Conservation (phyloP, 37 sponge, comb jelly and placozoan species). For the Ianthella basta region DNA sequence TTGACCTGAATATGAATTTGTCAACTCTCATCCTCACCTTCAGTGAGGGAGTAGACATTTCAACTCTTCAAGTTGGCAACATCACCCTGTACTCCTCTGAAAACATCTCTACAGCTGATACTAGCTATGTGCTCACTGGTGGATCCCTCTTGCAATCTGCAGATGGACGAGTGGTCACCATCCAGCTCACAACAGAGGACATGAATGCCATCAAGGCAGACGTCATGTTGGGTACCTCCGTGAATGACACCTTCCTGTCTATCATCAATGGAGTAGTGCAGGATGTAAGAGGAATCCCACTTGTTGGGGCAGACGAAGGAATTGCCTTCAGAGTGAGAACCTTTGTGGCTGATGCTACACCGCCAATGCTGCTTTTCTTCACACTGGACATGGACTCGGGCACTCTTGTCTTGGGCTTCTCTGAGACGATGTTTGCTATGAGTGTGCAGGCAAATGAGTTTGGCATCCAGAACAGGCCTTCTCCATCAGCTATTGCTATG, state of each 20-base stretch:
- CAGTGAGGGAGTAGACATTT: conserved; percentile 73
- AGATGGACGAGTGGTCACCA: conserved; percentile 62
- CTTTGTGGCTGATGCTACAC: conserved; percentile 59
- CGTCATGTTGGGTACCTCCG: conserved; percentile 57
- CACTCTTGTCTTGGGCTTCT: conserved; percentile 71
- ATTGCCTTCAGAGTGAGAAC: conserved; percentile 30
- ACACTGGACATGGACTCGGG: conserved; percentile 71
- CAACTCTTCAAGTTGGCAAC: conserved; percentile 47
- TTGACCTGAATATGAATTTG: conserved; percentile 80
- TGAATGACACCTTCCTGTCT: conserved; percentile 62
- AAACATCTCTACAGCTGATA: conserved; percentile 42
- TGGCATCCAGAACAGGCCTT: conserved; percentile 68
- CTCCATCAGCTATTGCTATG: conserved; percentile 25
- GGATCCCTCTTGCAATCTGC: conserved; percentile 49
- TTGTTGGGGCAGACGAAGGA: conserved; percentile 22
- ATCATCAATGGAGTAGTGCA: conserved; percentile 37
- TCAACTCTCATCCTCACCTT: conserved; percentile 65
- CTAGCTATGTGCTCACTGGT: conserved; percentile 45
- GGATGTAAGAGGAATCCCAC: conserved; percentile 42
- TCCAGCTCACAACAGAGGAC: conserved; percentile 47
- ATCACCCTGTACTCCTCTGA: conserved; percentile 59
- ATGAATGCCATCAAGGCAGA: conserved; percentile 79
- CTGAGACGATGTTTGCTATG: conserved; percentile 67
- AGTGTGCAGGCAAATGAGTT: conserved; percentile 48
- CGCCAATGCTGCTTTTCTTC: conserved; percentile 63